Conservation (phyloP, 2,888 invertebrate genomes). For the Drosophila atripex region DNA sequence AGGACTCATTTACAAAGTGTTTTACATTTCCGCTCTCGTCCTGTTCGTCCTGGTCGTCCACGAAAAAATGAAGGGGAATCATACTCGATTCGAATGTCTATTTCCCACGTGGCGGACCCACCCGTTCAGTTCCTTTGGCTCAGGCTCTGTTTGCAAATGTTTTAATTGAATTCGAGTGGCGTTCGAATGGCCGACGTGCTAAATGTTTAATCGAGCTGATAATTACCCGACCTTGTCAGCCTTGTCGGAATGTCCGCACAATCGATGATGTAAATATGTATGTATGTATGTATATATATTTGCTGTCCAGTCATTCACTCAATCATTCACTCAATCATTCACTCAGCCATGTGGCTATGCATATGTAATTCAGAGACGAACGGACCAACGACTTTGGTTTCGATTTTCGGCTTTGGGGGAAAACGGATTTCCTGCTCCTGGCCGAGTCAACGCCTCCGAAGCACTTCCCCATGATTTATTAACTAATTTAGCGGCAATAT, state of each 20-base stretch:
- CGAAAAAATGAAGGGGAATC: conserved; percentile 3
- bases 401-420: not conserved
- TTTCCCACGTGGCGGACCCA: not conserved
- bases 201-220: conserved; percentile 44
- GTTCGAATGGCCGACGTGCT: conserved; percentile 35
- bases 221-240: conserved; percentile 45
- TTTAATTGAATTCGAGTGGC: conserved; percentile 57
- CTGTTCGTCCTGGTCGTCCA: too few relatives aligned
- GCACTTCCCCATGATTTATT: conserved; percentile 65
- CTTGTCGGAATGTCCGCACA: conserved; percentile 1
- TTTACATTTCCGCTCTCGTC: conserved; percentile 5
- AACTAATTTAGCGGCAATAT: conserved; percentile 66
- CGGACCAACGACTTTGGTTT: conserved; percentile 1
- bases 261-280: too few relatives aligned
- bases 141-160: conserved; percentile 60
- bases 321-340: conserved; percentile 1
- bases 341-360: conserved; percentile 1
- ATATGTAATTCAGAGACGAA: not conserved
- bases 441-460: conserved; percentile 29
- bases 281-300: not conserved
- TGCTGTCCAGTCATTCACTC: not conserved
- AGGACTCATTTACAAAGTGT: conserved; percentile 49
- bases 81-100: conserved; percentile 55
- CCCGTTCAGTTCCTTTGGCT: conserved; percentile 69
- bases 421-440: conserved; percentile 6